Conservation (phyloP, 2,113 vertebrate genomes). For the Crotophaga sulcirostris region DNA sequence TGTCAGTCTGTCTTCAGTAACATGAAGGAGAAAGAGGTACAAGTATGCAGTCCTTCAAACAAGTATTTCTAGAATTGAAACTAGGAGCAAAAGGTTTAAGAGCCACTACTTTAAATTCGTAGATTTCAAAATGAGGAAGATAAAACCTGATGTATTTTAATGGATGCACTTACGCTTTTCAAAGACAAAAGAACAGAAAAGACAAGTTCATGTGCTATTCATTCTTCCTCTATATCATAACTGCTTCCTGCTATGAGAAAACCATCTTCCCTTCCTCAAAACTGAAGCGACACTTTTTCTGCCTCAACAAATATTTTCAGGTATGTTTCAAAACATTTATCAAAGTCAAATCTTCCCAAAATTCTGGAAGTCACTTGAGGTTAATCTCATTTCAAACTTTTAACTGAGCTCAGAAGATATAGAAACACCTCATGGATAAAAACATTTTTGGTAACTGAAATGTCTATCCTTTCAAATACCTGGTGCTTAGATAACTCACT, state of each 20-base stretch:
- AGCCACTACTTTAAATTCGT: background rate
- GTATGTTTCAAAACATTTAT: background rate
- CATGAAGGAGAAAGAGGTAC: background rate
- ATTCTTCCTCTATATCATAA: background rate
- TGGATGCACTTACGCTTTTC: background rate
- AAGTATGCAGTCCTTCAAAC: background rate
- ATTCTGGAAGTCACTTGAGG: background rate
- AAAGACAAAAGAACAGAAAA: slow-evolving; percentile 6
- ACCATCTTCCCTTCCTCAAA: background rate
- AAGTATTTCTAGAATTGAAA: background rate
- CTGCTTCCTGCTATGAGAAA: background rate
- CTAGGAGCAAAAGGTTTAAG: slow-evolving; percentile 16
- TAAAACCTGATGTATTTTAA: background rate
- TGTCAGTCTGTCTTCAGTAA: background rate
- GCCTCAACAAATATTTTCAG: background rate
- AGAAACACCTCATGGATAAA: background rate
- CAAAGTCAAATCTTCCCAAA: background rate
- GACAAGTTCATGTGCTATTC: background rate
- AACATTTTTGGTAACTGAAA: background rate
- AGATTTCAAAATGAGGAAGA: background rate
- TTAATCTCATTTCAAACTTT: background rate
- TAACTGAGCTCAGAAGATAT: background rate
- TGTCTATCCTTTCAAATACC: background rate
- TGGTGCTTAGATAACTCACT: background rate
- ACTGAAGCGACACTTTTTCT: background rate